These are phyloP conservation scores for Sphenodon punctatus DNA, from an alignment of 2,797 vertebrate species.

Conservation along the genomic window DNA sequence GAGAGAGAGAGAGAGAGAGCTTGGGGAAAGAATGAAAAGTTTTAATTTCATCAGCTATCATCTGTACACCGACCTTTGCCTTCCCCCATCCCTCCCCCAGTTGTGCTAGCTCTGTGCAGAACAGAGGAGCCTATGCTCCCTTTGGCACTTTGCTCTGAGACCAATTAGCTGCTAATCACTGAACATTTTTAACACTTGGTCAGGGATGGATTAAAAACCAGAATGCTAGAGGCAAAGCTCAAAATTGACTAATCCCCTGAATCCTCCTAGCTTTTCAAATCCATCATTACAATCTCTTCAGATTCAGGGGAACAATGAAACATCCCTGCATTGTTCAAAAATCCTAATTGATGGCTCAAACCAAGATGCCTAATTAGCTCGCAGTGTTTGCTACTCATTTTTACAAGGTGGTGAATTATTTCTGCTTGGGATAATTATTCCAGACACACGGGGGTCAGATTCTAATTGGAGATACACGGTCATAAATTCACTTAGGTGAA, in stretches of 20 bases:
- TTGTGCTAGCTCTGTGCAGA: too few species aligned
- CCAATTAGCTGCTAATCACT: background rate
- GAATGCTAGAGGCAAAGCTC: background rate
- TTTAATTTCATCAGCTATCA: too few species aligned
- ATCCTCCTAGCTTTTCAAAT: background rate
- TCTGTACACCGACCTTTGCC: too few species aligned
- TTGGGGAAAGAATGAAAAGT: too few species aligned
- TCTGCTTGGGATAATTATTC: conserved; percentile 27
- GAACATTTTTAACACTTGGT: background rate
- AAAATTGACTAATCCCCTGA: background rate
- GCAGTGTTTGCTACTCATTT: background rate
- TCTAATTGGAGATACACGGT: conserved; percentile 59
- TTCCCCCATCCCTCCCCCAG: too few species aligned
- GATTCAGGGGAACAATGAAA: background rate
- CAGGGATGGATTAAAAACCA: background rate
- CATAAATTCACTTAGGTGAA: background rate
- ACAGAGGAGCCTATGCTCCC: background rate
- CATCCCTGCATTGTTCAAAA: background rate
- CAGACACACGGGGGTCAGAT: background rate
- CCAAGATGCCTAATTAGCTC: background rate
- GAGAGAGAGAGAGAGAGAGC: background rate
- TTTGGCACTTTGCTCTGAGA: background rate
- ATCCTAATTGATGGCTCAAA: background rate
- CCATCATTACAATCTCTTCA: background rate
- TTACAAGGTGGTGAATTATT: background rate